A percentile compares a stretch with the other conserved stretches of the same genome.
These are phyloP conservation scores for Mythimna pallens DNA, from an alignment of 2,888 invertebrate genomes.

Conservation along the genomic window DNA sequence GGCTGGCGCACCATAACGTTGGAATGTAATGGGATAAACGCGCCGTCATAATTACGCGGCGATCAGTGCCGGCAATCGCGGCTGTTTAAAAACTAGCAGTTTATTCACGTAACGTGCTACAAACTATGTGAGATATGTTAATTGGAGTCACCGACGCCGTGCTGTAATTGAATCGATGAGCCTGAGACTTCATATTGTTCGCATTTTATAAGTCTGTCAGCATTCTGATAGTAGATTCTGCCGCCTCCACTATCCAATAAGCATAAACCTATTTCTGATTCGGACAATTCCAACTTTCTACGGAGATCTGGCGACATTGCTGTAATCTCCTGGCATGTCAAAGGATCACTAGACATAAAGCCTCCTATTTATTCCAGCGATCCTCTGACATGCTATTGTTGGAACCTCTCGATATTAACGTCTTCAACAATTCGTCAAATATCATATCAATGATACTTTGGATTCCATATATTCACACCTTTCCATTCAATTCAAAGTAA, in stretches of 20 bases:
- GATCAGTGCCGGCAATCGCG: constrained; percentile 31
- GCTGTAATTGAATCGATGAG: constrained; percentile 44
- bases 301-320: constrained; percentile 3
- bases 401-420: background rate
- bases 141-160: constrained; percentile 40
- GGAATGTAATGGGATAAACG: constrained; percentile 40
- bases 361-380: no score
- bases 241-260: constrained; percentile 20
- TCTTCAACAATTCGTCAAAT: no score
- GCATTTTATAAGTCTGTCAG: constrained; percentile 25
- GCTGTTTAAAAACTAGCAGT: constrained; percentile 41
- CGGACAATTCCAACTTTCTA: background rate
- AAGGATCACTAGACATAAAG: background rate
- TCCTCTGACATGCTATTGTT: background rate
- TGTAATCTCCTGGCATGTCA: background rate
- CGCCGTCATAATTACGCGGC: constrained; percentile 32
- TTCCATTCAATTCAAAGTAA: background rate
- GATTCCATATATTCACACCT: background rate
- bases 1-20: constrained; percentile 30
- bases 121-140: constrained; percentile 47
- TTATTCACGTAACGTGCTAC: constrained; percentile 47
- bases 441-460: background rate
- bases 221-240: background rate
- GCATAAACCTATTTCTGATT: constrained; percentile 22
- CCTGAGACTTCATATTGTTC: constrained; percentile 15